phyloP scores from a whole-genome alignment of 2,797 vertebrate genomes.

The Nothura maculosa region DNA sequence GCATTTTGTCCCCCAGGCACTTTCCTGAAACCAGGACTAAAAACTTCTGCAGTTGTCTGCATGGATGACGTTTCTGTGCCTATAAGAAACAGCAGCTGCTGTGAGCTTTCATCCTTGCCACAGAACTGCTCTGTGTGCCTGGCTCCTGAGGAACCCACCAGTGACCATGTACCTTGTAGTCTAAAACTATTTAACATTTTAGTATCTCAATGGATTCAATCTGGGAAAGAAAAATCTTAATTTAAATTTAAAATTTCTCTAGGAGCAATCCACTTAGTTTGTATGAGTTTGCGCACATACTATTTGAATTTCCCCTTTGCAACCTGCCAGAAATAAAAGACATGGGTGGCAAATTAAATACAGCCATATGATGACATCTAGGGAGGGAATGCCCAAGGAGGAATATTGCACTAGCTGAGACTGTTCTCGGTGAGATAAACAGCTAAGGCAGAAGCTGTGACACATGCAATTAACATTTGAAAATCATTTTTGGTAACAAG shows the following conservation, averaged over 20 bases:
- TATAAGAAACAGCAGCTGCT: not conserved
- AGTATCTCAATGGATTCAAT: not conserved
- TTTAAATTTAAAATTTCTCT: not conserved
- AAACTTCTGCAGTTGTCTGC: not conserved
- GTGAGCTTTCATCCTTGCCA: not conserved
- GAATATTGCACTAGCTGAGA: not conserved
- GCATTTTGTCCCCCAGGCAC: not conserved
- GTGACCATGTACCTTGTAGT: not conserved
- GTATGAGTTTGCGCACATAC: not conserved
- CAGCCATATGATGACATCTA: not conserved
- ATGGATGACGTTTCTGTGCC: not conserved
- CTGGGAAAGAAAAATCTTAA: not conserved
- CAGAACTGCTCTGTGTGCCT: not conserved
- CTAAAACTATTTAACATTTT: not conserved
- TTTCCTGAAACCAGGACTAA: not conserved
- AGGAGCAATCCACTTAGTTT: not conserved
- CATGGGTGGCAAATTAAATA: not conserved
- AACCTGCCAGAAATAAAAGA: not conserved
- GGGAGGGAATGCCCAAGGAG: not conserved
- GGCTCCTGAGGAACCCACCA: not conserved
- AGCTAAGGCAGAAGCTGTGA: not conserved
- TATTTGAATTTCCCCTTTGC: not conserved
- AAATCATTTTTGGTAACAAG: not conserved
- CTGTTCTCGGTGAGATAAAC: not conserved
- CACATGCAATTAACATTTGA: not conserved